Percentiles rank a stretch among this genome's conserved stretches.
Conservation (phyloP, 2,113 vertebrate species). For the Elachura formosa region DNA sequence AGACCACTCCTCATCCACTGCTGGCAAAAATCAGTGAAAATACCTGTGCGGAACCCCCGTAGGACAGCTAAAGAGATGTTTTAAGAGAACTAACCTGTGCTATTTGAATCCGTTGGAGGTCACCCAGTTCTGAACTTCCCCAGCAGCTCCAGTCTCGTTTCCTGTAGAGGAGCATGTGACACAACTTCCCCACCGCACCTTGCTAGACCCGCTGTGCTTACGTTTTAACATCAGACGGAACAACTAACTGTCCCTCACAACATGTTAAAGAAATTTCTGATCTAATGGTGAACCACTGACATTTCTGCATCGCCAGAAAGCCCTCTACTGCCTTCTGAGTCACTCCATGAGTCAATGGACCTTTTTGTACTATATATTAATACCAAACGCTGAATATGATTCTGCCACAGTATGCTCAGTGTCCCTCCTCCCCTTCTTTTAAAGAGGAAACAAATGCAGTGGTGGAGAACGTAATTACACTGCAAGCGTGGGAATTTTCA, state of each 20-base stretch:
- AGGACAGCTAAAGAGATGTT: neutral
- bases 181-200: conserved; percentile 73
- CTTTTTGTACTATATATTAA: conserved; percentile 14
- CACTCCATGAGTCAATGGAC: conserved; percentile 12
- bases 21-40: neutral
- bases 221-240: conserved; percentile 35
- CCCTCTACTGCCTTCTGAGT: conserved; percentile 7
- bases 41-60: rapidly evolving
- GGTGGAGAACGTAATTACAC: neutral
- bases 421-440: neutral
- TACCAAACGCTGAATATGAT: neutral
- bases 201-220: neutral
- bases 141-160: conserved; percentile 61
- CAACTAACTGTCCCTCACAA: neutral
- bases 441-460: neutral
- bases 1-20: neutral
- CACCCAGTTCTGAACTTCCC: conserved; percentile 51
- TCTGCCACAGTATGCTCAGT: neutral
- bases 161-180: conserved; percentile 69
- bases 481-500: neutral
- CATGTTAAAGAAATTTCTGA: neutral
- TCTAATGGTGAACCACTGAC: neutral
- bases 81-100: conserved; percentile 67
- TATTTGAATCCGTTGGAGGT: conserved; percentile 25
- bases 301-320: neutral